These are phyloP conservation scores for Thermophis baileyi DNA, from an alignment of 2,113 vertebrate genomes.

Conservation along the genomic window DNA sequence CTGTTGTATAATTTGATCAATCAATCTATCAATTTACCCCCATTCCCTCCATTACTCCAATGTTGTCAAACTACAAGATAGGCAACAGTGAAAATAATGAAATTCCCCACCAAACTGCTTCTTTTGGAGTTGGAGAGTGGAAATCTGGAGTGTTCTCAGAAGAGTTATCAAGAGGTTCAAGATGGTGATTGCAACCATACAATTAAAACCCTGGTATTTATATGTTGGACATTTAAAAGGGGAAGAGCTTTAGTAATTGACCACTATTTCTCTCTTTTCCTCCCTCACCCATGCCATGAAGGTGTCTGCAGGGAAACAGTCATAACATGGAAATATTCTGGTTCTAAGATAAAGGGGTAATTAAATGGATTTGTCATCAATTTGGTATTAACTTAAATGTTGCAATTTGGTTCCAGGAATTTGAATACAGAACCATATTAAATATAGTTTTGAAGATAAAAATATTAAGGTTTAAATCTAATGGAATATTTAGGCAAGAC, in stretches of 20 bases:
- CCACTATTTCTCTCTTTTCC: not conserved
- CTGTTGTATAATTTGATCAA: too few relatives aligned
- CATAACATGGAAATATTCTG: not conserved
- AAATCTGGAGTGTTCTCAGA: not conserved
- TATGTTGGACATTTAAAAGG: not conserved
- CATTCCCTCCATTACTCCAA: not conserved
- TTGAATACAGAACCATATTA: not conserved
- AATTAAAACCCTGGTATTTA: not conserved
- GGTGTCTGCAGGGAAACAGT: not conserved
- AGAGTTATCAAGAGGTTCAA: too few relatives aligned
- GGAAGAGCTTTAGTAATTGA: not conserved
- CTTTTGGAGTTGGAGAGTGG: not conserved
- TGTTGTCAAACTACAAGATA: not conserved
- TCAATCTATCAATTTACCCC: too few relatives aligned
- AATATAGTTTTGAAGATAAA: not conserved
- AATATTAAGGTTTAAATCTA: not conserved
- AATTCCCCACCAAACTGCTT: not conserved
- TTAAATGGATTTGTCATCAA: not conserved
- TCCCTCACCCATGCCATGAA: too few relatives aligned
- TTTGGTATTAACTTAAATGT: not conserved
- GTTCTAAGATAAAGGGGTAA: not conserved
- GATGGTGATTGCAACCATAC: too few relatives aligned
- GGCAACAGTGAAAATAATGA: not conserved
- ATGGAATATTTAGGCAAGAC: not conserved
- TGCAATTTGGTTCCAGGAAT: not conserved